Evolutionary conservation across 2,797 vertebrate genomes (phyloP).

Genomic region (Siniperca obscura): DNA sequence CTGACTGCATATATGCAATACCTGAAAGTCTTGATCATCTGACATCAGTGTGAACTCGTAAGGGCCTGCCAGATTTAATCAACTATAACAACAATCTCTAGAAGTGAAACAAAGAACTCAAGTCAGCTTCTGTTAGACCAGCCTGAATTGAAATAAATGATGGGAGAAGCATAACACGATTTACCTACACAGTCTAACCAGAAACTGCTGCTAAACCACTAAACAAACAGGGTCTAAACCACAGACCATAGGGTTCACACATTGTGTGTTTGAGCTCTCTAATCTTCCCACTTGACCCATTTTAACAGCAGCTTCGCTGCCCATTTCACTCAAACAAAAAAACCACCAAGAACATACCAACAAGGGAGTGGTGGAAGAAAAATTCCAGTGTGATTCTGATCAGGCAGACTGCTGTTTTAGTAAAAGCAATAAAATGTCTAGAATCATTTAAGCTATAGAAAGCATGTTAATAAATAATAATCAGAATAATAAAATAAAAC

Average conservation of each 20-base stretch:
- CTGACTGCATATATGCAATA: not conserved
- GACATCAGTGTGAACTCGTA: conserved; percentile 35
- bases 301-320: conserved; percentile 35
- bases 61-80: conserved; percentile 31
- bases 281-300: conserved; percentile 64
- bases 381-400: not conserved
- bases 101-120: conserved; percentile 17
- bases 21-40: conserved; percentile 15
- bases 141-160: not conserved
- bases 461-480: too few relatives aligned
- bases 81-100: conserved; percentile 29
- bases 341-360: conserved; percentile 4
- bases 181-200: conserved; percentile 9
- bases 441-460: not conserved
- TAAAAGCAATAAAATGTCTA: not conserved
- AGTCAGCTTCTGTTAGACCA: not conserved
- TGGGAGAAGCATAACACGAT: not conserved
- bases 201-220: conserved; percentile 20
- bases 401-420: not conserved
- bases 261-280: conserved; percentile 44
- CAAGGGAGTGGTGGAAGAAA: not conserved
- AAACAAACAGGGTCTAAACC: conserved; percentile 28
- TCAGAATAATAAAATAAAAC: not conserved
- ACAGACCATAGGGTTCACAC: conserved; percentile 46
- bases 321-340: conserved; percentile 25